Evolutionary conservation across 2,888 invertebrate species (phyloP), one percentile per base, ranked within the genome.

Genomic region (Sphecodes monilicornis): DNA sequence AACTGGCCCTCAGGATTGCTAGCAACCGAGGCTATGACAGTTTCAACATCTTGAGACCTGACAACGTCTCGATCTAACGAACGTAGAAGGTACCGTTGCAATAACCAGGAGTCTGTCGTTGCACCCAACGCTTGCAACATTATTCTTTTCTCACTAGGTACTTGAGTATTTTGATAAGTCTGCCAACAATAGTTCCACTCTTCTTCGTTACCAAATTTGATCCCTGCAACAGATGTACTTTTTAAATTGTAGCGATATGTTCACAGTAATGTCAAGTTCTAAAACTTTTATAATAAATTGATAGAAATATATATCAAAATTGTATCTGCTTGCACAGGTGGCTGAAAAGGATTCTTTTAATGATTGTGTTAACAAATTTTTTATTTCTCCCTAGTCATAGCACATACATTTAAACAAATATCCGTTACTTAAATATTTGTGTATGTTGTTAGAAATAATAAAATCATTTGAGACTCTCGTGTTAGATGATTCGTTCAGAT

Each of bases 181-280:
- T 96, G 95, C 97, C 98, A 98, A 90, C 97, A 97, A 90, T 97
- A 96, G 60, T 96, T 96, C 98, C 98, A 98, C 88, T 98, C 98
- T 0, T 94, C 93, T 85, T 96, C 95, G 0, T 97, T 97, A 22
- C 97, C 97, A 80, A 96, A 96, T 72, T 97, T 96, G 13, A 98
- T 97, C 22, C 97, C 97, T 88, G 96, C 1, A n/a, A 3, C 5
- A n/a, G 13, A 73, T 13, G 36, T 22, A 22, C 8, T 22, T 36
- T 36, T 66, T 22, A 57, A 57, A 50, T 22, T 6, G 18, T 22
- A 22, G 22, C 6, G 50, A 50, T 22, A 4, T 50, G 50, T 50
- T 50, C 4, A 3, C 16, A 10, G 32, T 0, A 32, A 64, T 29
- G 32, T 22, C 54, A 26, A 22, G 8, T 26, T 57, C 8, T n/a